Conservation (phyloP, 2,888 invertebrate species). For the Kuschelorhynchus macadamiae region DNA sequence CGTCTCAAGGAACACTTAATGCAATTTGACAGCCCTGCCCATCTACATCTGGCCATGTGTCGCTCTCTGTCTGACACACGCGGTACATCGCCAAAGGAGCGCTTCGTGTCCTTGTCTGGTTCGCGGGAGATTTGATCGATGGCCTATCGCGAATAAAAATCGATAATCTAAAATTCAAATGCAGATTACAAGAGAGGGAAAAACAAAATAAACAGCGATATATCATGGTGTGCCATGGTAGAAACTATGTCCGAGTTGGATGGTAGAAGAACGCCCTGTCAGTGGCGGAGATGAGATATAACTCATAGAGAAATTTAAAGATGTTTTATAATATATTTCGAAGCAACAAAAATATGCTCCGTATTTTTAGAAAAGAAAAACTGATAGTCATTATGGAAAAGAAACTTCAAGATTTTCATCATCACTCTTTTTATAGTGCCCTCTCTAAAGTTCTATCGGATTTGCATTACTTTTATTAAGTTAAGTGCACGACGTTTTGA, state of each 20-base stretch:
- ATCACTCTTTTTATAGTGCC: no score
- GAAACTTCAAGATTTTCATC: no score
- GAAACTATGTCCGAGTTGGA: conserved; percentile 34
- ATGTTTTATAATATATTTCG: no score
- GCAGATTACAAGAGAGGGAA: conserved; percentile 41
- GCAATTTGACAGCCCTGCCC: conserved; percentile 49
- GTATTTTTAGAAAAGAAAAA: no score
- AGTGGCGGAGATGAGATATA: conserved; percentile 17
- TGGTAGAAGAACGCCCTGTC: conserved; percentile 43
- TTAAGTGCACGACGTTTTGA: no score
- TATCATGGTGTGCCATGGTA: conserved; percentile 47
- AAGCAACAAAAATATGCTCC: no score
- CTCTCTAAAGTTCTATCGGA: no score
- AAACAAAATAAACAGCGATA: conserved; percentile 50
- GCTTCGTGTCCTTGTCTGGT: conserved; percentile 27
- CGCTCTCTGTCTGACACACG: conserved; percentile 10
- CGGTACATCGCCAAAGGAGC: no score
- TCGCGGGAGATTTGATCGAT: conserved; percentile 47
- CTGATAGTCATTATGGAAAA: no score
- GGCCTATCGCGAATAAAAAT: conserved; percentile 48
- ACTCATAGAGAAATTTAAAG: no score
- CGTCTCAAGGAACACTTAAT: conserved; percentile 37
- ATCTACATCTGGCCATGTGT: conserved; percentile 36
- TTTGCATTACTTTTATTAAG: no score
- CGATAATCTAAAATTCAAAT: conserved; percentile 53